A percentile compares a stretch with the other conserved stretches of the same genome.
Evolutionary conservation across 92 coral and sea anemone genomes (phyloP).

Genomic region (Blastomussa wellsi): DNA sequence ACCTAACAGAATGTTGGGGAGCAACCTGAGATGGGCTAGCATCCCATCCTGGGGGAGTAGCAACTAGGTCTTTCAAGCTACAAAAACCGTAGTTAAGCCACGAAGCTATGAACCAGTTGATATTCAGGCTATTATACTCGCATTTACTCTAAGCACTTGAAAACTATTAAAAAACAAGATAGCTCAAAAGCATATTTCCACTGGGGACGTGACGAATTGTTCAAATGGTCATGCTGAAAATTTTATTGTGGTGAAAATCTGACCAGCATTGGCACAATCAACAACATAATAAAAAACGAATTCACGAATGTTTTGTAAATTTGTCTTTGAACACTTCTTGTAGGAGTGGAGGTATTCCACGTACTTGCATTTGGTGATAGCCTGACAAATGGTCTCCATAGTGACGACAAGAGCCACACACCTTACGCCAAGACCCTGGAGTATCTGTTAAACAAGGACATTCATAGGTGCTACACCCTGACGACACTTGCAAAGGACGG

Average conservation of each 20-base stretch:
- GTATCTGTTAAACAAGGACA: conserved; percentile 80
- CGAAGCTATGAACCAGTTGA: no score
- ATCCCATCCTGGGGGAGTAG: no score
- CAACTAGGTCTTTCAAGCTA: no score
- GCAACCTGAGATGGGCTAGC: no score
- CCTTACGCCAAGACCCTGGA: conserved; percentile 86
- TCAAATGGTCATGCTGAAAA: no score
- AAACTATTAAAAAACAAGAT: no score
- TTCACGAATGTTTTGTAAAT: not conserved
- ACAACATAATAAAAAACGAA: not conserved
- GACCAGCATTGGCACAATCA: not conserved
- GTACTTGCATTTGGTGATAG: conserved; percentile 92
- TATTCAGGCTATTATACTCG: no score
- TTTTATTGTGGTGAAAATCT: no score
- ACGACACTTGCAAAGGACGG: conserved; percentile 80
- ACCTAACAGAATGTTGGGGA: no score
- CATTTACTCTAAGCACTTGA: no score
- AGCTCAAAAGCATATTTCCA: no score
- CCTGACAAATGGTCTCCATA: conserved; percentile 82
- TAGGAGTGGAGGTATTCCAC: conserved; percentile 79
- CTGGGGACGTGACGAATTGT: not conserved
- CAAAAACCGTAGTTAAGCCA: no score
- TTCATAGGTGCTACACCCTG: conserved; percentile 77
- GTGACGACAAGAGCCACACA: conserved; percentile 68
- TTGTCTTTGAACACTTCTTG: not conserved